A percentile compares a stretch with the other conserved stretches of the same genome.
Evolutionary conservation across 2,888 invertebrate genomes (phyloP).

Genomic region (Acleris cristana): DNA sequence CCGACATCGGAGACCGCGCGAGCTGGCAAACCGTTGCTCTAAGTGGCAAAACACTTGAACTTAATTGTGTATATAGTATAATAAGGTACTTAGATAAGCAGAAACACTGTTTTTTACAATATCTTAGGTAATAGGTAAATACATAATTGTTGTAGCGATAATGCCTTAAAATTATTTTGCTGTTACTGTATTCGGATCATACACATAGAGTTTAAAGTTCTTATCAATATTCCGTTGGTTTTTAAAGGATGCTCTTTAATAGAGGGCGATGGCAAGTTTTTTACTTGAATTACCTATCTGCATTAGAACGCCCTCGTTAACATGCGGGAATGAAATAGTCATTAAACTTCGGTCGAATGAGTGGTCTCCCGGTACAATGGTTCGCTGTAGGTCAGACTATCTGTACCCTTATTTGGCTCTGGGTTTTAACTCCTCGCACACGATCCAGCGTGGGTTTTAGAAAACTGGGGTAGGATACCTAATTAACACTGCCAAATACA

Average conservation of each 20-base stretch:
- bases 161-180: slow-evolving; percentile 72
- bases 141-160: slow-evolving; percentile 77
- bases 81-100: slow-evolving; percentile 74
- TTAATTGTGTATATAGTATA: slow-evolving; percentile 80
- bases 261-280: background rate
- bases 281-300: too few relatives aligned
- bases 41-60: slow-evolving; percentile 77
- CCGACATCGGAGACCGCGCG: slow-evolving; percentile 7
- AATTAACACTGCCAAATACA: too few relatives aligned
- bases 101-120: slow-evolving; percentile 82
- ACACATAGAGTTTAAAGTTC: slow-evolving; percentile 1
- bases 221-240: background rate
- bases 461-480: too few relatives aligned
- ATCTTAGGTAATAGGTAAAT: slow-evolving; percentile 76
- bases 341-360: too few relatives aligned
- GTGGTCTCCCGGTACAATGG: too few relatives aligned
- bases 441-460: too few relatives aligned
- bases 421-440: too few relatives aligned
- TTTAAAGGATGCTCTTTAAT: background rate
- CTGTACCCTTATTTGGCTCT: too few relatives aligned
- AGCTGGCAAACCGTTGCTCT: slow-evolving; percentile 43
- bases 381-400: too few relatives aligned
- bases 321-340: too few relatives aligned
- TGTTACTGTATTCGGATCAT: slow-evolving; percentile 64
- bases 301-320: too few relatives aligned